Percentiles rank a stretch among this genome's conserved stretches.
Conservation (phyloP, 1,140 invertebrate species). For the Argopecten irradians region DNA sequence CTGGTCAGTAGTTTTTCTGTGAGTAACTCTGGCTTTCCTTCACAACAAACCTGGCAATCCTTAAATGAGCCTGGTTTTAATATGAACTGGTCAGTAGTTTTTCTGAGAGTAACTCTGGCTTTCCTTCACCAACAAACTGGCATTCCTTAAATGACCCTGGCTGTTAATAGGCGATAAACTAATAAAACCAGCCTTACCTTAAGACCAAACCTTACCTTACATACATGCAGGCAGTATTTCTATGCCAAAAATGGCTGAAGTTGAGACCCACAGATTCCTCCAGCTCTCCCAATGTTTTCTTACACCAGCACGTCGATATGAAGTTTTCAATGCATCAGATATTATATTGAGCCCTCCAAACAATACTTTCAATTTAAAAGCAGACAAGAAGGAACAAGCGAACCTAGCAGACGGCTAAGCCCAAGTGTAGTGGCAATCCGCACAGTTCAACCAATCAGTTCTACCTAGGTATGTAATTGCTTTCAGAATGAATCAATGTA, state of each 20-base stretch:
- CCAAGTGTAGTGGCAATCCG: background rate
- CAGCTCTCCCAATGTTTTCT: background rate
- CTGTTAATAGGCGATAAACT: too few species aligned
- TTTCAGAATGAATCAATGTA: slow-evolving; percentile 13
- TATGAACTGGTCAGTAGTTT: too few species aligned
- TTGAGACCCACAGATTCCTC: too few species aligned
- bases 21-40: too few species aligned
- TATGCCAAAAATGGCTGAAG: background rate
- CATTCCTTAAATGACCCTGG: too few species aligned
- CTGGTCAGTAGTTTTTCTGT: too few species aligned
- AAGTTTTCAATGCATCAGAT: background rate
- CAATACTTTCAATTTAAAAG: slow-evolving; percentile 18
- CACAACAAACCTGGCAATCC: too few species aligned
- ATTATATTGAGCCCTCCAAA: background rate
- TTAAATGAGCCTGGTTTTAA: too few species aligned
- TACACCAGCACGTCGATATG: background rate
- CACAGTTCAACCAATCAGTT: background rate
- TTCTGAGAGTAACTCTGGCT: too few species aligned
- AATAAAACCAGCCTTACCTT: too few species aligned
- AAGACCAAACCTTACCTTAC: background rate
- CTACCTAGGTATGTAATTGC: slow-evolving; percentile 9
- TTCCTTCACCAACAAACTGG: too few species aligned
- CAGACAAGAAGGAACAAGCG: background rate
- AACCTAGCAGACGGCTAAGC: background rate
- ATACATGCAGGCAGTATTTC: background rate